A percentile compares a stretch with the other conserved stretches of the same genome.
These are phyloP conservation scores for Lutjanus campechanus DNA, from an alignment of 2,797 vertebrate species.

Conservation along the genomic window DNA sequence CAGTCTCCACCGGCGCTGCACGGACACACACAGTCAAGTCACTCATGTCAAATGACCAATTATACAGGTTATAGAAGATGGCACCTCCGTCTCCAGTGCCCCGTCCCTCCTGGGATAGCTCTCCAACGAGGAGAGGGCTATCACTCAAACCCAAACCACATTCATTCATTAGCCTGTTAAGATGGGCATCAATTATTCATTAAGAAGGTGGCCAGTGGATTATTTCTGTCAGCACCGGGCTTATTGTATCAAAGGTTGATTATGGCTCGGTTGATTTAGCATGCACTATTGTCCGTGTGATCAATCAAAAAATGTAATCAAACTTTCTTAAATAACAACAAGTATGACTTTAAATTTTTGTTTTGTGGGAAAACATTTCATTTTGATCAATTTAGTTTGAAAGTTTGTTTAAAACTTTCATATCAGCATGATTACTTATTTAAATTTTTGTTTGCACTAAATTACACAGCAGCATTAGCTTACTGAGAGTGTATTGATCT, in stretches of 20 bases:
- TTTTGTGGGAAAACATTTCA: background rate
- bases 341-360: background rate
- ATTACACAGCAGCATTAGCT: background rate
- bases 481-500: background rate
- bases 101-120: constrained; percentile 82
- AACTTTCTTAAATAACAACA: background rate
- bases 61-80: constrained; percentile 86
- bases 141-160: constrained; percentile 86
- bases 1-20: constrained; percentile 70
- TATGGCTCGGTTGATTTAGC: constrained; percentile 72
- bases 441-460: constrained; percentile 8
- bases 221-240: constrained; percentile 80
- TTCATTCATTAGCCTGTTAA: constrained; percentile 87
- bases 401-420: constrained; percentile 18
- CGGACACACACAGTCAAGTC: constrained; percentile 81
- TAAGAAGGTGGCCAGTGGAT: constrained; percentile 83
- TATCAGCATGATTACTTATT: background rate
- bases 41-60: constrained; percentile 88
- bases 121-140: constrained; percentile 82
- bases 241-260: constrained; percentile 84
- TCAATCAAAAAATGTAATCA: constrained; percentile 28
- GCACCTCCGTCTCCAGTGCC: constrained; percentile 83
- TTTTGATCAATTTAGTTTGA: background rate
- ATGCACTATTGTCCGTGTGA: constrained; percentile 45
- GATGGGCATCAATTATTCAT: constrained; percentile 87